phyloP scores from a whole-genome alignment of 2,113 vertebrate species.

The Colistium nudipinnis region DNA sequence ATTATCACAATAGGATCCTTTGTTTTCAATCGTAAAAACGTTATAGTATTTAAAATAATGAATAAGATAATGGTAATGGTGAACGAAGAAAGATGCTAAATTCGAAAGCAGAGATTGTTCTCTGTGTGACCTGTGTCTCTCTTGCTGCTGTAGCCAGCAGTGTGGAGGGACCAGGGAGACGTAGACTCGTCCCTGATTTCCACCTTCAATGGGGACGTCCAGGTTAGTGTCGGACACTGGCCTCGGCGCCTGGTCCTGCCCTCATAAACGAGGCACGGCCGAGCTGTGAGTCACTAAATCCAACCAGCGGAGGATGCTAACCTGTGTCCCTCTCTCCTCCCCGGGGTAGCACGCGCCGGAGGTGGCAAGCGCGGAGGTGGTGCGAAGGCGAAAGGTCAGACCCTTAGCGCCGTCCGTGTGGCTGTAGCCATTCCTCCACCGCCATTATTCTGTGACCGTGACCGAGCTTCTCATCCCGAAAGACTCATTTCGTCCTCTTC shows the following conservation, averaged over 20 bases:
- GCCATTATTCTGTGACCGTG: slow-evolving; percentile 58
- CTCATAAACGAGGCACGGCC: slow-evolving; percentile 19
- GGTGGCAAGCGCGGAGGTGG: slow-evolving; percentile 87
- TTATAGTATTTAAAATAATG: not conserved
- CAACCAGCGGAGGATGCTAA: slow-evolving; percentile 60
- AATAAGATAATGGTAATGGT: too few species aligned
- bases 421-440: slow-evolving; percentile 40
- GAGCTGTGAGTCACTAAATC: slow-evolving; percentile 27
- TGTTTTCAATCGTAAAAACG: too few species aligned
- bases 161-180: slow-evolving; percentile 83
- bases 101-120: slow-evolving; percentile 32
- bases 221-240: slow-evolving; percentile 85
- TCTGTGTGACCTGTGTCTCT: slow-evolving; percentile 70
- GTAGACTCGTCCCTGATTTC: slow-evolving; percentile 79
- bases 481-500: slow-evolving; percentile 51
- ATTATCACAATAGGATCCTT: not conserved
- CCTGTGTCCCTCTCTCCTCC: slow-evolving; percentile 65
- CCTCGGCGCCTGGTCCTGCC: slow-evolving; percentile 35
- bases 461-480: slow-evolving; percentile 43
- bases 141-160: slow-evolving; percentile 86
- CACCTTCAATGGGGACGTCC: slow-evolving; percentile 85
- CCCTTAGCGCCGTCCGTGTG: slow-evolving; percentile 30
- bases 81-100: not conserved
- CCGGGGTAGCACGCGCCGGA: slow-evolving; percentile 84
- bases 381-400: slow-evolving; percentile 97